Conservation (phyloP, 2,797 vertebrate species). For the Erithacus rubecula region DNA sequence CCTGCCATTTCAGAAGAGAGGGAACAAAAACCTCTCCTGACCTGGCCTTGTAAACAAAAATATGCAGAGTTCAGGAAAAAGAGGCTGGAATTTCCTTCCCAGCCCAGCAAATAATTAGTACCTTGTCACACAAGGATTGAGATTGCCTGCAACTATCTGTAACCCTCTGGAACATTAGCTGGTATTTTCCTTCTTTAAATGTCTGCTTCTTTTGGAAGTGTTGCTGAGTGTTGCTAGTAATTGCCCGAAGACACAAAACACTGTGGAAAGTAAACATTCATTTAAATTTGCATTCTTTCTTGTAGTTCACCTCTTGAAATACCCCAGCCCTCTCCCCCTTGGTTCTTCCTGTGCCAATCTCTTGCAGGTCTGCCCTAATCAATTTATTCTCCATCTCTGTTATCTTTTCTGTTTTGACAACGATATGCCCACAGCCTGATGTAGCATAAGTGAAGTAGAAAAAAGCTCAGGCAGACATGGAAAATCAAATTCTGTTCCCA, state of each 20-base stretch:
- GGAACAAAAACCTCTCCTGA: background rate
- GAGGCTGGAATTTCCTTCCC: background rate
- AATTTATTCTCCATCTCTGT: background rate
- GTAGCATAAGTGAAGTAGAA: background rate
- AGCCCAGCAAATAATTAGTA: background rate
- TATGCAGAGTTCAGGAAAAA: background rate
- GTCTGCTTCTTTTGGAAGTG: background rate
- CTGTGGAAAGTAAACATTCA: background rate
- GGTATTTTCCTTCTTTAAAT: background rate
- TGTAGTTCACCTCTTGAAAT: background rate
- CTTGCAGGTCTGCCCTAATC: background rate
- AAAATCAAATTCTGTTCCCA: background rate
- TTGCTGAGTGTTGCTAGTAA: background rate
- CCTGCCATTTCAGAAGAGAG: background rate
- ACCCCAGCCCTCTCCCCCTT: background rate
- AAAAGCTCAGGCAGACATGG: background rate
- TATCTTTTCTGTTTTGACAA: background rate
- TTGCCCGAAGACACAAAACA: background rate
- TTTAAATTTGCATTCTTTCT: background rate
- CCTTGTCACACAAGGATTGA: background rate
- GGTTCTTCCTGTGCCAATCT: background rate
- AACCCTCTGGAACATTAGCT: background rate
- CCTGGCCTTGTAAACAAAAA: background rate
- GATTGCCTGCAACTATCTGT: background rate
- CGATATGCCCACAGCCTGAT: background rate